Evolutionary conservation across 2,797 vertebrate genomes (phyloP).

Genomic region (Gallinago nigripennis): DNA sequence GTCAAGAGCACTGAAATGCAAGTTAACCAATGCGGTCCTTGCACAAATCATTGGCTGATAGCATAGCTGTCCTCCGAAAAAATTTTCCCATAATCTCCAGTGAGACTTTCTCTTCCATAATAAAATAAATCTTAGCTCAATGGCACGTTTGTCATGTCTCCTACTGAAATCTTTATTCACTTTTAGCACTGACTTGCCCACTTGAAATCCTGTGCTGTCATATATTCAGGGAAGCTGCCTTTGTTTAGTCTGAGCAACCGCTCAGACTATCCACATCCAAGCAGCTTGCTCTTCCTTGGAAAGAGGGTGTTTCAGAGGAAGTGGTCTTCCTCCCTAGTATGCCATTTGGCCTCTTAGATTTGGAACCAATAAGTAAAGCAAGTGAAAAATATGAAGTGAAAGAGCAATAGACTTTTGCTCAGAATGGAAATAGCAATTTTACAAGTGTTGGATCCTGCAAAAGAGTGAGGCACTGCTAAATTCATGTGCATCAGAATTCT

Average conservation of each 20-base stretch:
- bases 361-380: background rate
- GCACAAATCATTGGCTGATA: background rate
- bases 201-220: constrained; percentile 10
- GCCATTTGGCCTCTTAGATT: background rate
- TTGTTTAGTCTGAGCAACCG: background rate
- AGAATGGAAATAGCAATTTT: background rate
- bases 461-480: background rate
- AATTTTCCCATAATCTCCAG: background rate
- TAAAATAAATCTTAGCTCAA: background rate
- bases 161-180: constrained; percentile 31
- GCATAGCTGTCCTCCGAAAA: background rate
- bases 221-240: background rate
- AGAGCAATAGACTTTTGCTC: background rate
- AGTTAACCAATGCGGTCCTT: background rate
- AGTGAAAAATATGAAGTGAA: background rate
- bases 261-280: background rate
- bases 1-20: background rate
- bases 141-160: background rate
- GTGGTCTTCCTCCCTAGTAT: background rate
- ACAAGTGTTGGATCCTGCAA: background rate
- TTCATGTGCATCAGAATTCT: background rate
- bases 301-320: background rate
- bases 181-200: background rate
- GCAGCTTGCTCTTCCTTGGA: background rate
- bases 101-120: background rate